These are phyloP conservation scores for Lethenteron camtschaticum DNA, from an alignment of 2,113 vertebrate species.

Conservation along the genomic window DNA sequence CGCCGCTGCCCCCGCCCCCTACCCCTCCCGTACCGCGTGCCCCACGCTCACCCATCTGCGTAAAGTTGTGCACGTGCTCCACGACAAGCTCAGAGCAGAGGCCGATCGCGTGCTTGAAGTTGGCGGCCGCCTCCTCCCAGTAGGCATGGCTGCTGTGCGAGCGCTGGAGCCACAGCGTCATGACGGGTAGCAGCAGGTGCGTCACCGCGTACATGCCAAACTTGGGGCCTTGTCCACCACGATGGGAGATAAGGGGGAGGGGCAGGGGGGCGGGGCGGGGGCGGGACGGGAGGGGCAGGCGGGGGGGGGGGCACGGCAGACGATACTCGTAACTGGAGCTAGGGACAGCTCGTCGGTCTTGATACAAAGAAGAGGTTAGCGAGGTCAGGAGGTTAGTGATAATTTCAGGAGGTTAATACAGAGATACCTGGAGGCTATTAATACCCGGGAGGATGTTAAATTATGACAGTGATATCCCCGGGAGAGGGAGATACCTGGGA, in stretches of 20 bases:
- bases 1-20: too few species aligned
- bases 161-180: constrained; percentile 79
- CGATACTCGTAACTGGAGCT: background rate
- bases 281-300: background rate
- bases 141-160: constrained; percentile 76
- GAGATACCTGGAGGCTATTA: background rate
- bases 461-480: background rate
- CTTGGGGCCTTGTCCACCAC: constrained; percentile 42
- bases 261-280: too few species aligned
- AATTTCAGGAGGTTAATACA: background rate
- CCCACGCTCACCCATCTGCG: constrained; percentile 40
- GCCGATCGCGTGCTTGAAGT: constrained; percentile 93
- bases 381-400: background rate
- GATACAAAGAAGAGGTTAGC: background rate
- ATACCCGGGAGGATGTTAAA: too few species aligned
- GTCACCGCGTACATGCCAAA: constrained; percentile 85
- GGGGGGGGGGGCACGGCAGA: too few species aligned
- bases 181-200: constrained; percentile 80
- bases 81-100: constrained; percentile 79
- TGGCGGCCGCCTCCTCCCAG: constrained; percentile 73
- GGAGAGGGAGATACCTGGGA: constrained; percentile 39
- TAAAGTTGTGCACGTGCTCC: constrained; percentile 78
- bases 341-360: background rate
- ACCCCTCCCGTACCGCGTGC: too few species aligned
- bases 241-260: background rate